phyloP scores from a whole-genome alignment of 2,797 vertebrate species.

The Epinephelus awoara region DNA sequence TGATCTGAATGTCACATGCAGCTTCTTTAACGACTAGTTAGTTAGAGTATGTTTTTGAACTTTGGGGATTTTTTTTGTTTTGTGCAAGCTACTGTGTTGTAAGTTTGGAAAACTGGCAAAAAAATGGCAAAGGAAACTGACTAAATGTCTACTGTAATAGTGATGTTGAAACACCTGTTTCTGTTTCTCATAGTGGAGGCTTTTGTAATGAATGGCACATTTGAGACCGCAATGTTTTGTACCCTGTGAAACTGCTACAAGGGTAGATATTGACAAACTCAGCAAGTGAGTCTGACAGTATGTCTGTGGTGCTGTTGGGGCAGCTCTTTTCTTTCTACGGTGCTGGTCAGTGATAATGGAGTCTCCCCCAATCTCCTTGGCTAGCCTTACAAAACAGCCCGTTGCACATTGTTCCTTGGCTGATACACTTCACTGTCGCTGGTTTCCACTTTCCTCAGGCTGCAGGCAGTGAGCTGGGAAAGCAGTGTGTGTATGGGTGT shows the following conservation, averaged over 20 bases:
- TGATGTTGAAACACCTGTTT: slow-evolving; percentile 23
- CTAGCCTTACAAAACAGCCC: slow-evolving; percentile 69
- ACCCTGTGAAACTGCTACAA: slow-evolving; percentile 23
- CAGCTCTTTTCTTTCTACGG: slow-evolving; percentile 63
- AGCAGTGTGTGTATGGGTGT: not conserved
- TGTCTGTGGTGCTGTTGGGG: slow-evolving; percentile 52
- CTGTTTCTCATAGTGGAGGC: slow-evolving; percentile 10
- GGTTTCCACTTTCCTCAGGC: slow-evolving; percentile 73
- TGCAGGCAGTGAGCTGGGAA: slow-evolving; percentile 45
- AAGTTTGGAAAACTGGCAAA: not conserved
- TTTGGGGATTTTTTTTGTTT: not conserved
- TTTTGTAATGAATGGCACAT: slow-evolving; percentile 28
- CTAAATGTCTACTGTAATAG: not conserved
- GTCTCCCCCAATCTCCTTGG: slow-evolving; percentile 40
- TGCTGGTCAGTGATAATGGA: slow-evolving; percentile 74
- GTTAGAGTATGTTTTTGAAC: not conserved
- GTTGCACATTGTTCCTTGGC: slow-evolving; percentile 75
- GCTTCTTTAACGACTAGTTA: not conserved
- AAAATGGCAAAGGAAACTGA: not conserved
- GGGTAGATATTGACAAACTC: slow-evolving; percentile 62
- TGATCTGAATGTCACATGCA: too few relatives aligned
- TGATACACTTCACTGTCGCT: slow-evolving; percentile 74
- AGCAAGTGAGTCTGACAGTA: slow-evolving; percentile 55
- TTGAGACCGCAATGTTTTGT: slow-evolving; percentile 44
- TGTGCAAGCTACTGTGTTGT: not conserved